Evolutionary conservation across 92 coral and sea anemone species (phyloP), one percentile per base, ranked within the genome.

Genomic region (Galaxea fascicularis): DNA sequence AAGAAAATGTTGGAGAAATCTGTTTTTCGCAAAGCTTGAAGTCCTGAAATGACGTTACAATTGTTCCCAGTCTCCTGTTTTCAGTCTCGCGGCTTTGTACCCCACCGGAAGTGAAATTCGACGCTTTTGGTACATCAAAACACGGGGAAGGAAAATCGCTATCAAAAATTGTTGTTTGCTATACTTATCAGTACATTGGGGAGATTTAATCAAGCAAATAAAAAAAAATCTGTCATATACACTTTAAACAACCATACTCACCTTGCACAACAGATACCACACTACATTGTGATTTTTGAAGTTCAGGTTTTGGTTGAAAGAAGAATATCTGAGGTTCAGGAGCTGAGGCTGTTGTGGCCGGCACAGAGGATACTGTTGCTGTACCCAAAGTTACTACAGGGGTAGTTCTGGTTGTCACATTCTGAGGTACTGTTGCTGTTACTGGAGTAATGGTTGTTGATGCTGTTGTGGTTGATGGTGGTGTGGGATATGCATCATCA

Each of bases 401-500:
- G 4, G 78, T 82, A 41, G 78, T 74, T 74, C 45, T 83, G 28
- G 77, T n/a, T 27, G 82, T 83, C 27, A 31, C 80, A 73, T 62
- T 83, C 21, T 73, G 78, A 56, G 45, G 17, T 57, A 58, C 51
- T 71, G 47, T 25, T 71, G 86, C 66, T 24, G 65, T 53, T 30
- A 14, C 69, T 11, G 53, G 53, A 29, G 79, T 18, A 44, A 53
- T 31, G 22, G 86, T 25, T 41, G 67, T 29, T 54, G 77, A 53
- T 70, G 86, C 28, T 3, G 78, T 39, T 45, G 70, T 44, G 26
- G 86, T 82, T 15, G 81, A 59, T 77, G 85, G 66, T 54, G 85
- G 77, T 65, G 90, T 49, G 5, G 86, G 67, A n/a, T 78, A 56
- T 18, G 79, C 85, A 82, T 91, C 95, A 86, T 91, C 98, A 65